Evolutionary conservation across 2,113 vertebrate species (phyloP).

Genomic region (Colinus virginianus): DNA sequence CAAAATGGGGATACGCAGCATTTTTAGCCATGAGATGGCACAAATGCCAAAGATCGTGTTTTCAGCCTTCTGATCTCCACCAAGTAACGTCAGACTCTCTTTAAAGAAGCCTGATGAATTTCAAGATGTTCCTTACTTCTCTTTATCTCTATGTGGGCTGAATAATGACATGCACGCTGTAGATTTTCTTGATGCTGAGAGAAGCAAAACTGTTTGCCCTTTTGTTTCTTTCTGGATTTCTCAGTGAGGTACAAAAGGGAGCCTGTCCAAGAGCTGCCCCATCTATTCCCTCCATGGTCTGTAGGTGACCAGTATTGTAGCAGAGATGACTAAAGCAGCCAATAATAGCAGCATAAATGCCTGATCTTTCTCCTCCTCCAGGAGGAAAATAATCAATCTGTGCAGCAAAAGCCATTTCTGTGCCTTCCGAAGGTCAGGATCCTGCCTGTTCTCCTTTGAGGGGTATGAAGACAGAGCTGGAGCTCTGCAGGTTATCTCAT

Average conservation of each 20-base stretch:
- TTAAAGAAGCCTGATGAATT: not conserved
- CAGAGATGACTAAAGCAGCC: not conserved
- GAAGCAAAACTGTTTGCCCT: not conserved
- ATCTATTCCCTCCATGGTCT: not conserved
- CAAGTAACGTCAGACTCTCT: not conserved
- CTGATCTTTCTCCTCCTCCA: not conserved
- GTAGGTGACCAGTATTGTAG: not conserved
- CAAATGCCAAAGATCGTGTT: not conserved
- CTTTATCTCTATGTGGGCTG: not conserved
- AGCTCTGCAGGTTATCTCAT: not conserved
- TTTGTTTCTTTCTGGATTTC: not conserved
- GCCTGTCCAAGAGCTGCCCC: not conserved
- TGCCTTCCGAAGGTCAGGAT: not conserved
- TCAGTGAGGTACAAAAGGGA: not conserved
- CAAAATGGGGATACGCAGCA: not conserved
- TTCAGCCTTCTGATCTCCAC: not conserved
- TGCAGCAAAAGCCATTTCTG: not conserved
- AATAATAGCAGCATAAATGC: not conserved
- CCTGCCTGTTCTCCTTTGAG: not conserved
- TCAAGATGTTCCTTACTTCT: not conserved
- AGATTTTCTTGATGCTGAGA: not conserved
- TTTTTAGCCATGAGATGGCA: not conserved
- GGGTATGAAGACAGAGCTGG: not conserved
- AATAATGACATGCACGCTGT: fast-evolving
- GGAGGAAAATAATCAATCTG: not conserved